Evolutionary conservation across 1,140 invertebrate genomes (phyloP), one percentile per base, ranked within the genome.

Genomic region (Antheraea mylitta): DNA sequence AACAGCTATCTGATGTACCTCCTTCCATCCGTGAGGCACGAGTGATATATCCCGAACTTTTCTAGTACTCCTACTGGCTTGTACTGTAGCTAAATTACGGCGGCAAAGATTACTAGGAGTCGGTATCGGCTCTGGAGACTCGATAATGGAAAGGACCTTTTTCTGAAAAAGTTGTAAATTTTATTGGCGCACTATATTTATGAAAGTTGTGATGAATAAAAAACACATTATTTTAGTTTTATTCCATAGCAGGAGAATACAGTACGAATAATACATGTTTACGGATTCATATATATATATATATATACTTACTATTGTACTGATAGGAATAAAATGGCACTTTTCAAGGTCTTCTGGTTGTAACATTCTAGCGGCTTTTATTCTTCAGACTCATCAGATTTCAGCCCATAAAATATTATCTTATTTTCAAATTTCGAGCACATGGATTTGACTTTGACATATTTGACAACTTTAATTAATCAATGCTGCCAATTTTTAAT

Each of bases 311-410:
- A 90, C 88, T 79, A 90, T 77, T 18, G 77, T 78, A 64, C 73
- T 79, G 30, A 81, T 77, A 38, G 88, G 86, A 1, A 88, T 68
- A 60, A 82, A 89, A n/a, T 83, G 75, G 66, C 82, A 84, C 69
- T 90, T 83, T 45, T 75, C 67, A 22, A 88, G 73, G 53, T 82
- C 76, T 67, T 84, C 77, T 38, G 37, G 37, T 18, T 16, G 30
- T 7, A 65, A 48, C 64, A 65, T 65, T 37, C 1, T 63, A 13
- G 45, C 16, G 45, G 11, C 13, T 53, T 16, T 13, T n/a, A 5
- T 53, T 53, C 16, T 53, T 53, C 16, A 42, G 11, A 42, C 11
- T 42, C 38, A 4, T 2, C 11, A n/a, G 38, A 42, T 42, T 42
- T 42, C 22, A 30, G 22, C 4, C 22, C 22, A 30, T 30, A 30